These are phyloP conservation scores for Trissolcus basalis DNA, from an alignment of 1,140 invertebrate species.

Conservation along the genomic window DNA sequence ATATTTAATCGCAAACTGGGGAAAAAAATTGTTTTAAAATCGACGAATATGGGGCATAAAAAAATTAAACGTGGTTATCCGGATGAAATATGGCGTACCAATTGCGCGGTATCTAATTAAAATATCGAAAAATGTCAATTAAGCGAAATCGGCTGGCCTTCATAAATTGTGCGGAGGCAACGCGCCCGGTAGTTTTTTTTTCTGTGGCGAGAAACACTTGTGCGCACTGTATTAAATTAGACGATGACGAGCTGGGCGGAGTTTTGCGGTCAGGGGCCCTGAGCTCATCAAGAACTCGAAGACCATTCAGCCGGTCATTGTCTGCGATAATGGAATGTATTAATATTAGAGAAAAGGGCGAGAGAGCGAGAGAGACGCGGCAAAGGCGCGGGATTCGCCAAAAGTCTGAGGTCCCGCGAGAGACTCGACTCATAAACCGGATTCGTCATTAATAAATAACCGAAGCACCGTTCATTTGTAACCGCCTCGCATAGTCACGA, in stretches of 20 bases:
- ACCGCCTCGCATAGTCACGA: conserved; percentile 34
- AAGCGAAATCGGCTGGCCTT: conserved; percentile 23
- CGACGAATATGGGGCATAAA: too few species aligned
- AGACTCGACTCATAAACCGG: conserved; percentile 55
- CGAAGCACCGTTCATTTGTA: conserved; percentile 56
- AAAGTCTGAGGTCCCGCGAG: conserved; percentile 52
- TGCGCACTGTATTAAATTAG: conserved; percentile 72
- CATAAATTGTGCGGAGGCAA: conserved; percentile 40
- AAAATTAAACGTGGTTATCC: conserved; percentile 4
- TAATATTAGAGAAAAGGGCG: conserved; percentile 70
- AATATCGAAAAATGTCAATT: conserved; percentile 48
- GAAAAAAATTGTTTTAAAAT: too few species aligned
- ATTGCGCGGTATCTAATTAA: conserved; percentile 29
- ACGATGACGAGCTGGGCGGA: conserved; percentile 65
- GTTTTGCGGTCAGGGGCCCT: conserved; percentile 62
- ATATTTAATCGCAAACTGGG: too few species aligned
- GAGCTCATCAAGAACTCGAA: conserved; percentile 70
- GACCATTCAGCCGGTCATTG: conserved; percentile 73
- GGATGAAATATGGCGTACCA: neutral
- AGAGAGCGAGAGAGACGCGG: conserved; percentile 5
- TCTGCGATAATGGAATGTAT: conserved; percentile 76
- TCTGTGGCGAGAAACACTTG: conserved; percentile 34
- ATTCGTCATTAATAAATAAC: conserved; percentile 58
- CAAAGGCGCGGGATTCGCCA: conserved; percentile 33
- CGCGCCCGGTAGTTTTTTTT: conserved; percentile 35